A percentile compares a stretch with the other conserved stretches of the same genome.
Conservation (phyloP, 2,888 invertebrate species). For the Anoncus sp. region DNA sequence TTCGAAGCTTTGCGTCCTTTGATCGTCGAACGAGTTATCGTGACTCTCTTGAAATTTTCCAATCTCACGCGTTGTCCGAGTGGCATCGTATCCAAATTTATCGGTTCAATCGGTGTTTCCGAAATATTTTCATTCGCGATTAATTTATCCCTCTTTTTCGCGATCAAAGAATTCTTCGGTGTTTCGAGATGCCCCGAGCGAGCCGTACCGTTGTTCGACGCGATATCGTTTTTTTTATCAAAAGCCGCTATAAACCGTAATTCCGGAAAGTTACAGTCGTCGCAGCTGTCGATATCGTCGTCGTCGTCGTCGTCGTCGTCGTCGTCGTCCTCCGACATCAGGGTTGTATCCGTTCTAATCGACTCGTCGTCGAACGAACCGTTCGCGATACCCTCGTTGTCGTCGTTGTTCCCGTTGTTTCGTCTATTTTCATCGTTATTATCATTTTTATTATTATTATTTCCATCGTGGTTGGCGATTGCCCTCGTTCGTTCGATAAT, state of each 20-base stretch:
- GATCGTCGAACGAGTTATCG: slow-evolving; percentile 18
- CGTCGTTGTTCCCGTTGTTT: background rate
- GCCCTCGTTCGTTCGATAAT: background rate
- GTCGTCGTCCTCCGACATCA: slow-evolving; percentile 68
- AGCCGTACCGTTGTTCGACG: no score
- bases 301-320: slow-evolving; percentile 69
- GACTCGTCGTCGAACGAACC: slow-evolving; percentile 66
- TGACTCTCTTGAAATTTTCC: slow-evolving; percentile 55
- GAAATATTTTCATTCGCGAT: slow-evolving; percentile 8
- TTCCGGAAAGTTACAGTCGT: slow-evolving; percentile 71
- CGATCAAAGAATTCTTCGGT: slow-evolving; percentile 23
- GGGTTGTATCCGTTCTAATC: slow-evolving; percentile 65
- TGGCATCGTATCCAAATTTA: slow-evolving; percentile 40
- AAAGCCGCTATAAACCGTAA: slow-evolving; percentile 30
- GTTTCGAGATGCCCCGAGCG: no score
- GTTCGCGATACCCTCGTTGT: slow-evolving; percentile 23
- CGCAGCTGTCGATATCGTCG: slow-evolving; percentile 75
- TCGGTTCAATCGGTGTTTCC: slow-evolving; percentile 43
- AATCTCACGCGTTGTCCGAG: slow-evolving; percentile 52
- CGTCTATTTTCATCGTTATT: background rate
- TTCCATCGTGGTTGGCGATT: background rate
- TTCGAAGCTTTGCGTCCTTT: slow-evolving; percentile 54
- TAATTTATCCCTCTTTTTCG: slow-evolving; percentile 14
- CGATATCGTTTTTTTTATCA: background rate
- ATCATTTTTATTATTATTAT: background rate